Percentiles rank a stretch among this genome's conserved stretches.
These are phyloP conservation scores for Heterochromis multidens DNA, from an alignment of 2,113 vertebrate genomes.

Conservation along the genomic window DNA sequence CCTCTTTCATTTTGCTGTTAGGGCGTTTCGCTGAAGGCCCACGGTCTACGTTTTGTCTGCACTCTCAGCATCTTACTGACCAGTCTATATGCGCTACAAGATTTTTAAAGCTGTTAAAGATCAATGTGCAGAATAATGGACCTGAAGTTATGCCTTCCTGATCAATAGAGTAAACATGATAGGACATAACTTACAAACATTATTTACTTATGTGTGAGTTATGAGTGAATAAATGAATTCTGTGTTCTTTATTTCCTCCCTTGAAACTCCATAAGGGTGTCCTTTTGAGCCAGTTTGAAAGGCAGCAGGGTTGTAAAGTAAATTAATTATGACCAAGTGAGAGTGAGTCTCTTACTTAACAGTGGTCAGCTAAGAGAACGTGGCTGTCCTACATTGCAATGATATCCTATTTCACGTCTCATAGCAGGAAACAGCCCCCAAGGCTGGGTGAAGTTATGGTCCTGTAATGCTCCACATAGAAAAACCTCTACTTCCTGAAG, in stretches of 20 bases:
- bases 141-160: neutral
- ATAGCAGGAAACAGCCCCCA: neutral
- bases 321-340: conserved; percentile 62
- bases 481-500: conserved; percentile 2
- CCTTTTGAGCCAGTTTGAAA: conserved; percentile 36
- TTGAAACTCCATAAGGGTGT: neutral
- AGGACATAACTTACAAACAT: neutral
- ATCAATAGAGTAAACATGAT: neutral
- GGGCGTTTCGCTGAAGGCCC: neutral
- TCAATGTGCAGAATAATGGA: neutral
- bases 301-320: conserved; percentile 9
- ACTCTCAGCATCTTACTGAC: neutral
- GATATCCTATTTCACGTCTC: conserved; percentile 37
- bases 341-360: conserved; percentile 39
- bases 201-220: no score
- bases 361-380: conserved; percentile 28
- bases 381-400: neutral
- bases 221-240: neutral
- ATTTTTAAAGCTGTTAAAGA: neutral
- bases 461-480: neutral
- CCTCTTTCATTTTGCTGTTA: conserved; percentile 22
- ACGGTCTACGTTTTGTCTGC: neutral
- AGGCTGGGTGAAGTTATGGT: neutral
- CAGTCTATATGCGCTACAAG: neutral
- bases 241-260: neutral